A percentile compares a stretch with the other conserved stretches of the same genome.
Conservation (phyloP, 1,140 invertebrate genomes). For the Stratiolaelaps scimitus region DNA sequence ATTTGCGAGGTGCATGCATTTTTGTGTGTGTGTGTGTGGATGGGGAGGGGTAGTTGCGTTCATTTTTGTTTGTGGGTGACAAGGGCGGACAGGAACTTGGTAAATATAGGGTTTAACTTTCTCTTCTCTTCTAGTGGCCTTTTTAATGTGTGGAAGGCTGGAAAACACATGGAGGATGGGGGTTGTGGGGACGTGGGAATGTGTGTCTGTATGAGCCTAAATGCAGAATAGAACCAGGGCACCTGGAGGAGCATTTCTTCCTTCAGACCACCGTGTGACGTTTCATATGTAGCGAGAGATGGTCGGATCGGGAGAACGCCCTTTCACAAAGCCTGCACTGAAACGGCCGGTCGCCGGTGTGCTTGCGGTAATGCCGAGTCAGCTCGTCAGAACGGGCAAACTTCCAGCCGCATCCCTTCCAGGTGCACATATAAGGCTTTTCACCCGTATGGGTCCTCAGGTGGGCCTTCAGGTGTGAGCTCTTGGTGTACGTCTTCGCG, state of each 20-base stretch:
- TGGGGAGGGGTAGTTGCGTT: no score
- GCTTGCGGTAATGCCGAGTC: conserved; percentile 45
- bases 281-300: conserved; percentile 46
- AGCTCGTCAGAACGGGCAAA: conserved; percentile 51
- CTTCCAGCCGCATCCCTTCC: conserved; percentile 50
- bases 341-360: conserved; percentile 43
- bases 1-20: no score
- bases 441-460: conserved; percentile 53
- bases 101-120: no score
- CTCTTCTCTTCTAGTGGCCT: no score
- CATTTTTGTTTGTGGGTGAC: no score
- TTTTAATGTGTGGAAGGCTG: no score
- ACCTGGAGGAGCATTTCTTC: conserved; percentile 26
- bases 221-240: conserved; percentile 21
- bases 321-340: conserved; percentile 43
- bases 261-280: conserved; percentile 39
- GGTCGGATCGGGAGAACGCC: conserved; percentile 46
- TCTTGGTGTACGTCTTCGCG: conserved; percentile 57
- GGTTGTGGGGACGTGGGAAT: no score
- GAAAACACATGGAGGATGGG: no score
- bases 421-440: conserved; percentile 49
- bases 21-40: no score
- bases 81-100: no score
- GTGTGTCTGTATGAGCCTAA: conserved; percentile 4
- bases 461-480: conserved; percentile 57